Evolutionary conservation across 2,888 invertebrate genomes (phyloP).

Genomic region (Stramonita haemastoma): DNA sequence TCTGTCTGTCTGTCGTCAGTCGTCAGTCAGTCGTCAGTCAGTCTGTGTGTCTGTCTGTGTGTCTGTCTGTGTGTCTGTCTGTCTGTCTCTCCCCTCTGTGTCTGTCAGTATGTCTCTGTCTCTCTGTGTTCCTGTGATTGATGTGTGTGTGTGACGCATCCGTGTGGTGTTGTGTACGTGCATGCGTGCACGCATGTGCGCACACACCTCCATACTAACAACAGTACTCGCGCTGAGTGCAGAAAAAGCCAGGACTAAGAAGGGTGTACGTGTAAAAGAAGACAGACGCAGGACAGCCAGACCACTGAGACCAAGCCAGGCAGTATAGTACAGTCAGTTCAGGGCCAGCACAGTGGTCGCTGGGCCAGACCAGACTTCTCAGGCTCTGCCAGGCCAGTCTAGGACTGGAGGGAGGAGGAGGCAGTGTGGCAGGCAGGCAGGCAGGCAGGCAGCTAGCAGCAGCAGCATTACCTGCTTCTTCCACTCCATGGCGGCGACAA

Average conservation of each 20-base stretch:
- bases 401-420: background rate
- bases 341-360: no score
- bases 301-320: no score
- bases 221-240: no score
- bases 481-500: conserved; percentile 30
- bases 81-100: background rate
- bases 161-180: background rate
- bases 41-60: background rate
- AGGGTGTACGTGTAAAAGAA: no score
- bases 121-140: no score
- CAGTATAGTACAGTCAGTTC: no score
- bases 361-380: no score
- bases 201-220: no score
- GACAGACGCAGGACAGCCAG: no score
- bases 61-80: background rate
- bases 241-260: no score
- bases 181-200: background rate
- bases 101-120: background rate
- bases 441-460: background rate
- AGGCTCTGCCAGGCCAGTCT: background rate
- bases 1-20: background rate
- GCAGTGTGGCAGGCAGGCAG: background rate
- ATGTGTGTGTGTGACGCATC: no score
- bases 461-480: conserved; percentile 33
- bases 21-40: no score